These are phyloP conservation scores for Chesias legatella DNA, from an alignment of 2,888 invertebrate species.

Conservation along the genomic window DNA sequence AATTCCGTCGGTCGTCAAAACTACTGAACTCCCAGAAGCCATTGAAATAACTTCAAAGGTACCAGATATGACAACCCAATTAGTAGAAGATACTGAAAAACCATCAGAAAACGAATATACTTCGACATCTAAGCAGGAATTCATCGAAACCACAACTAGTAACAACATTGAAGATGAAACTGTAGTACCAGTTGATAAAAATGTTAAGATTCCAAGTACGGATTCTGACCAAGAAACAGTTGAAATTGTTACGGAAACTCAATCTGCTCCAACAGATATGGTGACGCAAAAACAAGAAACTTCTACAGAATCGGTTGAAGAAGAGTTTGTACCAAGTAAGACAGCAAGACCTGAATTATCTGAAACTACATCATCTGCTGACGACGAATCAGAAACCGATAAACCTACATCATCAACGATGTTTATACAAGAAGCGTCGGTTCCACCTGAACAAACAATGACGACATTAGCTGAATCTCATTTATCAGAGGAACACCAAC, in stretches of 20 bases:
- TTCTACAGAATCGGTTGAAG: constrained; percentile 8
- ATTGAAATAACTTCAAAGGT: too few relatives aligned
- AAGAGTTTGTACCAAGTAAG: constrained; percentile 12
- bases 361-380: constrained; percentile 11
- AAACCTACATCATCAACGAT: constrained; percentile 8
- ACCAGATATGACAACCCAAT: constrained; percentile 9
- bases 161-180: constrained; percentile 6
- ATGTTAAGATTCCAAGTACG: constrained; percentile 6
- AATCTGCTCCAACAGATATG: constrained; percentile 10
- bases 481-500: constrained; percentile 12
- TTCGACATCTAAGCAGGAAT: constrained; percentile 15
- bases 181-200: constrained; percentile 1
- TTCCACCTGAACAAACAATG: constrained; percentile 7
- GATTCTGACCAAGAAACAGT: constrained; percentile 5
- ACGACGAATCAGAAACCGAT: constrained; percentile 1
- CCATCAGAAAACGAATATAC: constrained; percentile 8
- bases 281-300: constrained; percentile 8
- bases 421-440: constrained; percentile 6
- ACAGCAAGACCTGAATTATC: constrained; percentile 11
- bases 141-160: constrained; percentile 12
- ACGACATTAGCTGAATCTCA: constrained; percentile 7
- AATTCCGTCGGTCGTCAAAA: constrained; percentile 2
- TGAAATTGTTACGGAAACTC: constrained; percentile 11
- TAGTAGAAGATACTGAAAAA: constrained; percentile 6
- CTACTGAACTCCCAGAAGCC: constrained; percentile 10